Evolutionary conservation across 2,888 invertebrate genomes (phyloP).

Genomic region (Drosophila helvetica): DNA sequence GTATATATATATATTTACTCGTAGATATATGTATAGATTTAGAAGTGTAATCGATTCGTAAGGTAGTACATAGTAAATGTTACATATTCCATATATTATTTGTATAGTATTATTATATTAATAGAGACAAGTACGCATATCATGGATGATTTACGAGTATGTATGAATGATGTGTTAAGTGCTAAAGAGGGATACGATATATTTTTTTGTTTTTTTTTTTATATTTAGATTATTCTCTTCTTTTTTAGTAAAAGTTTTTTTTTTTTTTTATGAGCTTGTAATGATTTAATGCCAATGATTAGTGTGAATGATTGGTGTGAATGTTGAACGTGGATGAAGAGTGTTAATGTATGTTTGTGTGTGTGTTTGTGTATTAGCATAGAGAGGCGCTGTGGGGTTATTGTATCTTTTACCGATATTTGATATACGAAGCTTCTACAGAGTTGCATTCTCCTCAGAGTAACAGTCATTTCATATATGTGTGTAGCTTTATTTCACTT

Average conservation of each 20-base stretch:
- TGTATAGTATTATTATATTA: constrained; percentile 63
- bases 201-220: constrained; percentile 35
- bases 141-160: constrained; percentile 40
- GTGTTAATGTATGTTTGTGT: constrained; percentile 40
- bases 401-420: constrained; percentile 53
- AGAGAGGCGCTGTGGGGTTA: constrained; percentile 64
- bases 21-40: constrained; percentile 48
- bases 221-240: constrained; percentile 35
- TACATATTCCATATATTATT: constrained; percentile 50
- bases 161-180: constrained; percentile 53
- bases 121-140: constrained; percentile 79
- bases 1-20: constrained; percentile 40
- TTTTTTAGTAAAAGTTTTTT: constrained; percentile 10
- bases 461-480: constrained; percentile 25
- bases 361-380: constrained; percentile 63
- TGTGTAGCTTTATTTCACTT: constrained; percentile 16
- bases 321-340: constrained; percentile 55
- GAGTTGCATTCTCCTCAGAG: constrained; percentile 24
- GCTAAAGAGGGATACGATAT: constrained; percentile 71
- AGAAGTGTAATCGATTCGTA: constrained; percentile 68
- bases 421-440: constrained; percentile 25
- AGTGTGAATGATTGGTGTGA: constrained; percentile 51
- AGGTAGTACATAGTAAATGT: constrained; percentile 73
- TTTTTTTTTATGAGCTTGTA: constrained; percentile 3
- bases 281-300: constrained; percentile 48